phyloP scores from a whole-genome alignment of 2,113 vertebrate genomes.

The Gavialis gangeticus region DNA sequence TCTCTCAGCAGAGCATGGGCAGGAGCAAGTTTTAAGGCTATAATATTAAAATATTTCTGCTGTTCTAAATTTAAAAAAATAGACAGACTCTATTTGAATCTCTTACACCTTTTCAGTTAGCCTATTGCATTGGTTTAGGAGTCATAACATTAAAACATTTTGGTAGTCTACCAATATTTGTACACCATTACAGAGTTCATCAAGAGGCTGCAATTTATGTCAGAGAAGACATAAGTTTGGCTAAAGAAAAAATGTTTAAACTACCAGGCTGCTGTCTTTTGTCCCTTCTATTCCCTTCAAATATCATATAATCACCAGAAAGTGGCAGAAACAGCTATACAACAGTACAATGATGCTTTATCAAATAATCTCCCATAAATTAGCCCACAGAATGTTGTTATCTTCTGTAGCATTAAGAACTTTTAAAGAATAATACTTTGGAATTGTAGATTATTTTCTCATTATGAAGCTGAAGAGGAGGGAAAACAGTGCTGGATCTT shows the following conservation, averaged over 20 bases:
- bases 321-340: neutral
- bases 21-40: neutral
- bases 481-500: neutral
- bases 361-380: neutral
- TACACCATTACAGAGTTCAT: neutral
- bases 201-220: neutral
- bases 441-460: neutral
- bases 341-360: no score
- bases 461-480: neutral
- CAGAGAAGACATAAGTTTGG: neutral
- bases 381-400: neutral
- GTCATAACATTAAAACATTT: neutral
- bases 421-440: neutral
- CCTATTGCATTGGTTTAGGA: neutral
- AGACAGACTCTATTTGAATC: neutral
- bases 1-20: neutral
- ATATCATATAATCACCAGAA: neutral
- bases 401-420: neutral
- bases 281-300: neutral
- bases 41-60: neutral
- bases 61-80: neutral
- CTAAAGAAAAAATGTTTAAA: neutral
- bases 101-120: neutral
- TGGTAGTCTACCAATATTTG: neutral
- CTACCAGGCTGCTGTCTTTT: neutral